Evolutionary conservation across 2,797 vertebrate species (phyloP).

Genomic region (Rhyacichthys aspro): DNA sequence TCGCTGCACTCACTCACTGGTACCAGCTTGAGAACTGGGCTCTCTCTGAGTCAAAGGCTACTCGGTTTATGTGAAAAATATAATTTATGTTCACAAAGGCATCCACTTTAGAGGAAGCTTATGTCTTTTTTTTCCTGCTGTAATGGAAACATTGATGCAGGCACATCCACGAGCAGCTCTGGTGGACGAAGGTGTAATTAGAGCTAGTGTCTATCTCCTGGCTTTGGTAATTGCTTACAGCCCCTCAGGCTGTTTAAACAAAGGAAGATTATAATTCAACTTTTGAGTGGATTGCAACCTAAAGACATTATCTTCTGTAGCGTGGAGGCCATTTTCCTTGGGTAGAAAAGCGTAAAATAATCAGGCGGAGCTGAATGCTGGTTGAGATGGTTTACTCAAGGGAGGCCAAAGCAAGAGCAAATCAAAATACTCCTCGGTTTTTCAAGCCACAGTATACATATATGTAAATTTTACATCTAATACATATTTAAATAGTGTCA

Average conservation of each 20-base stretch:
- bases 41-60: slow-evolving; percentile 45
- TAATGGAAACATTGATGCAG: slow-evolving; percentile 52
- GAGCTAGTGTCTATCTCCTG: slow-evolving; percentile 63
- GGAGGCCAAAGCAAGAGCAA: slow-evolving; percentile 23
- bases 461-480: too few relatives aligned
- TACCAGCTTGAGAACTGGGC: slow-evolving; percentile 42
- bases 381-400: slow-evolving; percentile 43
- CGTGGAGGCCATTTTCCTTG: slow-evolving; percentile 47
- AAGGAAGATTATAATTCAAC: slow-evolving; percentile 70
- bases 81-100: slow-evolving; percentile 38
- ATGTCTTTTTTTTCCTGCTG: slow-evolving; percentile 30
- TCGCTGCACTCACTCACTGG: slow-evolving; percentile 52
- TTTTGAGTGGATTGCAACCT: slow-evolving; percentile 57
- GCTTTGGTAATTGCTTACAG: slow-evolving; percentile 74
- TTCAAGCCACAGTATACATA: too few relatives aligned
- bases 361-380: slow-evolving; percentile 29
- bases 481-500: too few relatives aligned
- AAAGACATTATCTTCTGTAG: slow-evolving; percentile 54
- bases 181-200: slow-evolving; percentile 71
- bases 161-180: slow-evolving; percentile 53
- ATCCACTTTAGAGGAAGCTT: slow-evolving; percentile 39
- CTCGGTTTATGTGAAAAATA: slow-evolving; percentile 35
- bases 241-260: slow-evolving; percentile 70
- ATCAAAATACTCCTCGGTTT: too few relatives aligned
- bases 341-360: slow-evolving; percentile 53